Base-by-base conservation (phyloP, 2,113 vertebrate genomes). In the Phaetusa simplex region DNA sequence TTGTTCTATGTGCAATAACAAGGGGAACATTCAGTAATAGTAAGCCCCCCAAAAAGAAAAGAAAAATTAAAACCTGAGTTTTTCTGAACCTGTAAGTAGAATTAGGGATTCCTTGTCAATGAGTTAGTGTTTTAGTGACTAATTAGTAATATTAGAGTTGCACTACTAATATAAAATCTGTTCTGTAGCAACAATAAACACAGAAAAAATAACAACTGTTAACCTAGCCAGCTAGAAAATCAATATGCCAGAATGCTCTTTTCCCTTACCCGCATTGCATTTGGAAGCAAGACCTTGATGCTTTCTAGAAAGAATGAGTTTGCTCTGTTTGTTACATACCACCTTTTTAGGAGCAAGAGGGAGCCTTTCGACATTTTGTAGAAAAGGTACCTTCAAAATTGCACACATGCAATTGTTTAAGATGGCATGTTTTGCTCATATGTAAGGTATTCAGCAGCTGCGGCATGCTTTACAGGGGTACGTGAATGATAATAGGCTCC, bases 391-490 rank as follows among this genome's bases (percentile, higher is more conserved):
- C 26, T 64, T 67, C 76, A 62, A 36, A 93, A 40, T 20, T 21
- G 42, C 52, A 1, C 4, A 1, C 4, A 71, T 47, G 47, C 20
- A 47, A 14, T 9, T 81, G 18, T 56, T 72, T 88, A 67, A 36
- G 17, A 52, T 4, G 21, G 29, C 0, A 0, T 24, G 22, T 61
- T 88, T 56, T 67, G 15, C 42, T 84, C 36, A 6, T 23, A 27
- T 27, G 26, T 78, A 45, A 85, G 69, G 13, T 77, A 66, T 53
- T 43, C 42, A 58, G 76, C 82, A 78, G 58, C 27, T 65, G 55
- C 20, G 19, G 27, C 6, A 6, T 24, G n/a, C 7, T 59, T 79
- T 65, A 55, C 20, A 49, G 61, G 55, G 49, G 19, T 73, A 59
- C 9, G 22, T 12, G 20, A 59, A 59, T 24, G n/a, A 70, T 55